These are phyloP conservation scores for Typhlichthys subterraneus DNA, from an alignment of 2,797 vertebrate species.

Conservation along the genomic window DNA sequence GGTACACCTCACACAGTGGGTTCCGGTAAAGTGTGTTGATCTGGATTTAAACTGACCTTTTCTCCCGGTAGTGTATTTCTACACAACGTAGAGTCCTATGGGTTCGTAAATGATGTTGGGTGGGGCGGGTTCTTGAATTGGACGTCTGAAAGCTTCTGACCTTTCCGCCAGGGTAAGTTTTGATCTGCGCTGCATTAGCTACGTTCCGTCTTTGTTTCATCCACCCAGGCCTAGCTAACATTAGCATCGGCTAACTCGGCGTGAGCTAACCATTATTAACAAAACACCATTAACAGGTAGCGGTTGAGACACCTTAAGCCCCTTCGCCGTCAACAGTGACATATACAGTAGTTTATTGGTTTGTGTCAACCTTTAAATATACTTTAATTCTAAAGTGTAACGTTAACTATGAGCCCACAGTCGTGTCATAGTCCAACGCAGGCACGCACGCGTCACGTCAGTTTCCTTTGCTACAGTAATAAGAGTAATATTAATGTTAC, in stretches of 20 bases:
- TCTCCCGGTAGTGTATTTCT: background rate
- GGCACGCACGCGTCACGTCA: slow-evolving; percentile 22
- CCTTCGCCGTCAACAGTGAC: background rate
- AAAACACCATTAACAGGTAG: slow-evolving; percentile 36
- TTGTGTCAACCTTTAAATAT: background rate
- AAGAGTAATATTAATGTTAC: slow-evolving; percentile 17
- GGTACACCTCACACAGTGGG: slow-evolving; percentile 38
- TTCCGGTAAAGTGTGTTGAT: slow-evolving; percentile 57
- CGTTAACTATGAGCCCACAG: slow-evolving; percentile 4
- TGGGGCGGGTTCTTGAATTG: slow-evolving; percentile 41
- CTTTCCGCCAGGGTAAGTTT: slow-evolving; percentile 68
- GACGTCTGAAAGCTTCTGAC: slow-evolving; percentile 44
- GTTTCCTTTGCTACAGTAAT: slow-evolving; percentile 10
- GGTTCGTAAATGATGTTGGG: slow-evolving; percentile 47
- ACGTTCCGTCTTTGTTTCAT: slow-evolving; percentile 74
- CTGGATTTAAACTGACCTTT: slow-evolving; percentile 38
- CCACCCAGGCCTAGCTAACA: slow-evolving; percentile 62
- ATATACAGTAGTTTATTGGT: too few relatives aligned
- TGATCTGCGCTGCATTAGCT: slow-evolving; percentile 35
- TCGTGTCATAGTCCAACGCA: slow-evolving; percentile 25
- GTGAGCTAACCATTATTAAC: slow-evolving; percentile 47
- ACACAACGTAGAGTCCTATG: slow-evolving; percentile 1
- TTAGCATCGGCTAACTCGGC: slow-evolving; percentile 28
- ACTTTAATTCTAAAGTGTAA: background rate
- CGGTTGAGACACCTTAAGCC: slow-evolving; percentile 10